Evolutionary conservation across 2,113 vertebrate species (phyloP).

Genomic region (Cinclus cinclus): DNA sequence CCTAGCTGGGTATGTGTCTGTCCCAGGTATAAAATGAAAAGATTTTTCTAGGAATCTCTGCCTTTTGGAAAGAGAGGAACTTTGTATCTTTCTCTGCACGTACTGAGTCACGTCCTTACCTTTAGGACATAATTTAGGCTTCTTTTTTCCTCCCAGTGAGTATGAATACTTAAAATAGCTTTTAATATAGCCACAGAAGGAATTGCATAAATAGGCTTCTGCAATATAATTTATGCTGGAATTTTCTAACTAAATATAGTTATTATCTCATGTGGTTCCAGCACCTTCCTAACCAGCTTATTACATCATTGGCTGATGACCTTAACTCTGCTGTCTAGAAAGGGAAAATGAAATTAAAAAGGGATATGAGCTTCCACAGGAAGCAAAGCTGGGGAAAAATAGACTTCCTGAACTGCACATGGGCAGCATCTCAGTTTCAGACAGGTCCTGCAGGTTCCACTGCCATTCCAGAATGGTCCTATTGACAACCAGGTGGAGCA

Average conservation of each 20-base stretch:
- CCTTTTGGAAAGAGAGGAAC: neutral
- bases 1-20: neutral
- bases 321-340: constrained; percentile 1
- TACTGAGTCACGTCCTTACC: neutral
- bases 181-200: neutral
- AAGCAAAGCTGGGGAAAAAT: neutral
- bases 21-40: neutral
- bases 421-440: neutral
- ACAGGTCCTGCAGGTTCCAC: neutral
- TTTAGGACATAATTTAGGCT: neutral
- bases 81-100: neutral
- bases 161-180: neutral
- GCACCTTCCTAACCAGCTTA: neutral
- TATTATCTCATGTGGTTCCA: neutral
- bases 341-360: neutral
- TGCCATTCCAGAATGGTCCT: neutral
- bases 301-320: neutral
- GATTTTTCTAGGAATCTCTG: neutral
- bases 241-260: neutral
- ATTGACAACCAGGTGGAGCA: neutral
- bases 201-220: neutral
- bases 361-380: neutral
- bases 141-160: accelerated
- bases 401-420: neutral
- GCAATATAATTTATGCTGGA: neutral